Base-by-base conservation (phyloP, 2,113 vertebrate genomes). In the Todiramphus saurophagus region DNA sequence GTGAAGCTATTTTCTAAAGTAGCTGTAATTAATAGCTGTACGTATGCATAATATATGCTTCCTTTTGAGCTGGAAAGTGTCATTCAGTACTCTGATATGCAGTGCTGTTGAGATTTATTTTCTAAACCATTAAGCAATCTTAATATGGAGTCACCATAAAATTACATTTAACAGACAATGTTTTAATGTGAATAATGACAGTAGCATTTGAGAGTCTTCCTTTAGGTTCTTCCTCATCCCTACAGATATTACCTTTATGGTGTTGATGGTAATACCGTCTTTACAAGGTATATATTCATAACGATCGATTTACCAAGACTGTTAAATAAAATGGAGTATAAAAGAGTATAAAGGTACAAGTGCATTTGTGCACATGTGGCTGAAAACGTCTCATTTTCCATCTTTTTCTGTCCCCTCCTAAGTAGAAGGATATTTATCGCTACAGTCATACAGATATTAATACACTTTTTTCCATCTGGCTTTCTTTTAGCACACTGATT, bases 401-500 rank as follows among this genome's bases (percentile, higher is more conserved):
- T 97, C 96, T 96, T 33, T 33, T 76, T 97, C 83, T 95, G 27
- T 91, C 89, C 39, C 39, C 59, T 94, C 85, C 87, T 89, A 97
- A 95, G 60, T 76, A 92, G 89, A 80, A 94, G 64, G 89, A 64
- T 95, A 95, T 95, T 97, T 96, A 96, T 97, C 97, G 39, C 94
- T 97, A 55, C 66, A 87, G 84, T 97, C 78, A 50, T 74, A 95
- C n/a, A 68, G 83, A 87, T 95, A 95, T 91, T 98, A 96, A 98
- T 95, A 89, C 50, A 35, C 83, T 94, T 96, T 90, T 89, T 69
- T 86, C 81, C 74, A 64, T 89, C 85, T 96, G 93, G 48, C 97
- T 96, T 95, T 96, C 96, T 94, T 97, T 89, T 96, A 99, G 99
- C 99, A 99, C 95, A 99, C 99, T 97, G 99, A 99, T 98, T 98